Percentiles rank a stretch among this genome's conserved stretches.
These are phyloP conservation scores for Eulemur coronatus DNA, from an alignment of 2,797 vertebrate species.

Conservation along the genomic window DNA sequence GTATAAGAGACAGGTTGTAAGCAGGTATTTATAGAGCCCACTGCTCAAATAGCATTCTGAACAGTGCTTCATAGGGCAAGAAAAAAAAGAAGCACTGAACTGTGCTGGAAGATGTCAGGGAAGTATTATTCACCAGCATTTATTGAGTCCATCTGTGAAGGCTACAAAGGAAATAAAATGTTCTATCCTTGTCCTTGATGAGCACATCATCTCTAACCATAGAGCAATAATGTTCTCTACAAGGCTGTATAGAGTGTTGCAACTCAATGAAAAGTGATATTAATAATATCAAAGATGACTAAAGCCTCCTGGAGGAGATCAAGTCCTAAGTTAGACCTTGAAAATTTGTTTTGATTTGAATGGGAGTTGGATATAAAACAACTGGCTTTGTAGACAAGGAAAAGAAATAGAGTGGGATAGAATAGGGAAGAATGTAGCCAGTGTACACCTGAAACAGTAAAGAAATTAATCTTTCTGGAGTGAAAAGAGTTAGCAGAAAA, in stretches of 20 bases:
- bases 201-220: background rate
- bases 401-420: background rate
- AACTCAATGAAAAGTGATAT: background rate
- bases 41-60: background rate
- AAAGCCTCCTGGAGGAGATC: background rate
- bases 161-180: slow-evolving; percentile 30
- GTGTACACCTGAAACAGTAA: background rate
- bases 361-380: background rate
- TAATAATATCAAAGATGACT: background rate
- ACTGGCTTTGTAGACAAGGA: background rate
- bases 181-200: slow-evolving; percentile 33
- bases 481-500: background rate
- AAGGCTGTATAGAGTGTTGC: background rate
- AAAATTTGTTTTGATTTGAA: slow-evolving; percentile 5
- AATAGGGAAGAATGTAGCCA: background rate
- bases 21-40: background rate
- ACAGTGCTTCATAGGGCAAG: background rate
- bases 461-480: background rate
- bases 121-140: background rate
- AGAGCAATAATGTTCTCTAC: background rate
- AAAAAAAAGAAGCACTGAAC: background rate
- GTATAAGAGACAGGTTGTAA: background rate
- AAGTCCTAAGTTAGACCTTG: background rate
- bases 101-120: background rate
- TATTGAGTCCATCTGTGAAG: slow-evolving; percentile 12